A percentile compares a stretch with the other conserved stretches of the same genome.
Evolutionary conservation across 2,113 vertebrate species (phyloP).

Genomic region (Uria aalge): DNA sequence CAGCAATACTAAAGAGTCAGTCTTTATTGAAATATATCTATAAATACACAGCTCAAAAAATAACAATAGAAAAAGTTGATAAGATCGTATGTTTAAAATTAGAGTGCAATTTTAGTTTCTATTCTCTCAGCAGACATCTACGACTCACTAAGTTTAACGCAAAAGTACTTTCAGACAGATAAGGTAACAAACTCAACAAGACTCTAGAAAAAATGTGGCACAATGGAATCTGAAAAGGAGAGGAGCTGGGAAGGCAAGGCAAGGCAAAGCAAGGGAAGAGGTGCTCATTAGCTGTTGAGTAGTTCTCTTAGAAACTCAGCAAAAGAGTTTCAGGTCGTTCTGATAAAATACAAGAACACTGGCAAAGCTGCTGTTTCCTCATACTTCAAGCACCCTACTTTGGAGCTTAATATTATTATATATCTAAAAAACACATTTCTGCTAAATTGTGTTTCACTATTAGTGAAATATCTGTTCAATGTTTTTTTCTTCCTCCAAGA

Average conservation of each 20-base stretch:
- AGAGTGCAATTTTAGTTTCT: not conserved
- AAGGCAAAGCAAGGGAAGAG: not conserved
- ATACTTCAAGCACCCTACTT: not conserved
- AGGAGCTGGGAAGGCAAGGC: not conserved
- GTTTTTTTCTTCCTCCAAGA: not conserved
- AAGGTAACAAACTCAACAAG: not conserved
- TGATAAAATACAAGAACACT: not conserved
- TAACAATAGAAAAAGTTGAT: not conserved
- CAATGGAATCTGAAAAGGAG: not conserved
- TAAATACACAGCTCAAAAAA: not conserved
- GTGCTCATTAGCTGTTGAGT: not conserved
- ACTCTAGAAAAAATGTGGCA: not conserved
- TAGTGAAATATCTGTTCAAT: not conserved
- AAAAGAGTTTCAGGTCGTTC: not conserved
- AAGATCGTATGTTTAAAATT: not conserved
- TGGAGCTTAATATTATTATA: not conserved
- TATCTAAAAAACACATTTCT: not conserved
- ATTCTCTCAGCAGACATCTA: not conserved
- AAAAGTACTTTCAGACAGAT: not conserved
- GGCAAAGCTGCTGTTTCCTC: not conserved
- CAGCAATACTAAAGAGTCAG: not conserved
- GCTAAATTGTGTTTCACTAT: not conserved
- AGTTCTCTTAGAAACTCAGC: not conserved
- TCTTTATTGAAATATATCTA: not conserved
- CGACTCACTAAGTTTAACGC: not conserved